Conservation (phyloP, 2,113 vertebrate species). For the Mormoops blainvillei region DNA sequence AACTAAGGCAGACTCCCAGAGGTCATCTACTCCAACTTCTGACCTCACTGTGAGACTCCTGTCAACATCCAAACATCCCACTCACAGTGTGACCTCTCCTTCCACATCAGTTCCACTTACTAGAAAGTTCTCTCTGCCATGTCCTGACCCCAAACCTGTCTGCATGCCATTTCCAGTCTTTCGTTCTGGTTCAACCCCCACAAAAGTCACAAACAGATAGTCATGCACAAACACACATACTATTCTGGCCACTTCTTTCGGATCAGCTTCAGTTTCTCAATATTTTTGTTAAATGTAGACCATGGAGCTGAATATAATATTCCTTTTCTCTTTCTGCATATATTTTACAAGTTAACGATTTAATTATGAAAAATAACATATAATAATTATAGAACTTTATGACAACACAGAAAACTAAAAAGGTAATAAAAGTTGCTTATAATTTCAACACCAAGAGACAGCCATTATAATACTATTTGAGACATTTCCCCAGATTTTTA, state of each 20-base stretch:
- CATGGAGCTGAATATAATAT: background rate
- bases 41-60: background rate
- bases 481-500: background rate
- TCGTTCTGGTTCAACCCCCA: background rate
- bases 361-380: background rate
- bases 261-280: background rate
- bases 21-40: background rate
- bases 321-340: background rate
- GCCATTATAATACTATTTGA: background rate
- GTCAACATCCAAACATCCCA: too few relatives aligned
- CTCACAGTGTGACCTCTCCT: background rate
- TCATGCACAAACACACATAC: fast-evolving
- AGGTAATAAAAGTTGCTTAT: background rate
- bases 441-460: background rate
- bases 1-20: background rate
- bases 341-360: background rate
- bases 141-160: background rate
- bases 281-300: background rate
- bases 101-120: background rate
- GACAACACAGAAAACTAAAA: background rate
- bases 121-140: background rate
- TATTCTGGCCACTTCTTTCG: background rate
- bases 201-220: background rate
- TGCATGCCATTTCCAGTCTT: background rate
- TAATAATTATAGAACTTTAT: background rate